A percentile compares a stretch with the other conserved stretches of the same genome.
These are phyloP conservation scores for Rhinogobius similis DNA, from an alignment of 2,113 vertebrate genomes.

Conservation along the genomic window DNA sequence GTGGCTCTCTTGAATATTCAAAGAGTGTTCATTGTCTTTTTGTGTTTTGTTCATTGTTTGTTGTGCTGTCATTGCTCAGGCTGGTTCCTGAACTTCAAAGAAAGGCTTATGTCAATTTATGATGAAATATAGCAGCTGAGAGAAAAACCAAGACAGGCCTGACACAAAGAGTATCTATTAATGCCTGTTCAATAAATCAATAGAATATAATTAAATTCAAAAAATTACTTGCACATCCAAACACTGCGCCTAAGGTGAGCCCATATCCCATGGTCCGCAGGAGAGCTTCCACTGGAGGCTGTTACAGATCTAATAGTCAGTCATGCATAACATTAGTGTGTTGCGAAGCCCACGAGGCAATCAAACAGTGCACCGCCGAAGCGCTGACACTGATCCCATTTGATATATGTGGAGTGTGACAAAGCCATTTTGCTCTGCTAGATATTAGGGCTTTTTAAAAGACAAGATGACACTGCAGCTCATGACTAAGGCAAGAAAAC, in stretches of 20 bases:
- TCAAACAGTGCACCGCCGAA: constrained; percentile 57
- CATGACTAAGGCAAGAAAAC: constrained; percentile 35
- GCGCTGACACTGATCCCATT: constrained; percentile 73
- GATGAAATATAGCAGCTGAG: constrained; percentile 62
- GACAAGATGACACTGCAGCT: constrained; percentile 51
- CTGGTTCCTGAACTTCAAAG: constrained; percentile 73
- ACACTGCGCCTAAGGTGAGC: constrained; percentile 61
- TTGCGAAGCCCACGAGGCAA: constrained; percentile 63
- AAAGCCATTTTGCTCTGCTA: constrained; percentile 64
- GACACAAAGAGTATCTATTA: constrained; percentile 55
- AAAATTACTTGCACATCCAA: constrained; percentile 54
- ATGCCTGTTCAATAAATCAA: constrained; percentile 74
- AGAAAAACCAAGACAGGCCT: constrained; percentile 38
- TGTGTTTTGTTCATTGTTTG: constrained; percentile 78
- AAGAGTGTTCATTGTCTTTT: constrained; percentile 71
- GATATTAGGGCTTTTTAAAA: constrained; percentile 54
- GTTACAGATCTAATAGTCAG: constrained; percentile 65
- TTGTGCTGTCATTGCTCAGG: constrained; percentile 71
- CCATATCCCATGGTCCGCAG: constrained; percentile 57
- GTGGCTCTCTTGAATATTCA: constrained; percentile 74
- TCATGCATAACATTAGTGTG: constrained; percentile 67
- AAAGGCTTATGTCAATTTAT: constrained; percentile 69
- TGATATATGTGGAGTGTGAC: constrained; percentile 71
- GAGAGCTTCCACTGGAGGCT: constrained; percentile 59
- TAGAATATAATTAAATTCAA: constrained; percentile 74